These are phyloP conservation scores for Sweltsa coloradensis DNA, from an alignment of 1,140 invertebrate species.

Conservation along the genomic window DNA sequence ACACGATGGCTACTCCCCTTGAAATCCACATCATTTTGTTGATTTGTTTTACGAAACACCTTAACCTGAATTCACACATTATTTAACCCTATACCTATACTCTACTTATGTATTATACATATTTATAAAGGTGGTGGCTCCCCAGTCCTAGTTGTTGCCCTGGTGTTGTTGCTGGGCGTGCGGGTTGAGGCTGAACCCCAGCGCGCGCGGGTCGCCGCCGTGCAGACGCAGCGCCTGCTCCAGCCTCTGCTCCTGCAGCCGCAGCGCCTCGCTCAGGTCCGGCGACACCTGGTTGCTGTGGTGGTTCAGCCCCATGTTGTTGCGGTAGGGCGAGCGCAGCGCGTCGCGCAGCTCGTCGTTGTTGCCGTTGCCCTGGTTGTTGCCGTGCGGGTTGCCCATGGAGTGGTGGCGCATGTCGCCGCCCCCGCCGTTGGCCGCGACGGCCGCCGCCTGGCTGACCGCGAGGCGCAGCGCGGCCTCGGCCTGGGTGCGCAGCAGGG, in stretches of 20 bases:
- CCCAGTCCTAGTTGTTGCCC: conserved; percentile 5
- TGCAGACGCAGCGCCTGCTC: conserved; percentile 71
- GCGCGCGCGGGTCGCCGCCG: conserved; percentile 45
- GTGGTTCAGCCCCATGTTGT: conserved; percentile 13
- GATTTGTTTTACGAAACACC: neutral
- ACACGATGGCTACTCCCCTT: too few relatives aligned
- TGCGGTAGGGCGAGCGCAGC: neutral
- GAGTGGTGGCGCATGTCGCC: conserved; percentile 21
- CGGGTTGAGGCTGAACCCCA: conserved; percentile 43
- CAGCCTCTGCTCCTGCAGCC: conserved; percentile 65
- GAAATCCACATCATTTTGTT: conserved; percentile 12
- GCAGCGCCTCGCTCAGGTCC: conserved; percentile 48
- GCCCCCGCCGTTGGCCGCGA: conserved; percentile 26
- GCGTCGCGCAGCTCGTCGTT: too few relatives aligned
- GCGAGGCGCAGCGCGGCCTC: conserved; percentile 68
- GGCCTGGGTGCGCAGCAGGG: conserved; percentile 65
- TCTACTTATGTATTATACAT: neutral
- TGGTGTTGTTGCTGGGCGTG: conserved; percentile 10
- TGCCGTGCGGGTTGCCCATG: conserved; percentile 25
- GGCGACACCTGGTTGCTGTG: conserved; percentile 33
- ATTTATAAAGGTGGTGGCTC: neutral
- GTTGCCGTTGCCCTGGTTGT: conserved; percentile 32
- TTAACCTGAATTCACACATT: conserved; percentile 2
- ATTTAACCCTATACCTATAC: neutral
- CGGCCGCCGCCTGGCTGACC: conserved; percentile 44